These are phyloP conservation scores for Notamacropus eugenii DNA, from an alignment of 2,797 vertebrate genomes.

Conservation along the genomic window DNA sequence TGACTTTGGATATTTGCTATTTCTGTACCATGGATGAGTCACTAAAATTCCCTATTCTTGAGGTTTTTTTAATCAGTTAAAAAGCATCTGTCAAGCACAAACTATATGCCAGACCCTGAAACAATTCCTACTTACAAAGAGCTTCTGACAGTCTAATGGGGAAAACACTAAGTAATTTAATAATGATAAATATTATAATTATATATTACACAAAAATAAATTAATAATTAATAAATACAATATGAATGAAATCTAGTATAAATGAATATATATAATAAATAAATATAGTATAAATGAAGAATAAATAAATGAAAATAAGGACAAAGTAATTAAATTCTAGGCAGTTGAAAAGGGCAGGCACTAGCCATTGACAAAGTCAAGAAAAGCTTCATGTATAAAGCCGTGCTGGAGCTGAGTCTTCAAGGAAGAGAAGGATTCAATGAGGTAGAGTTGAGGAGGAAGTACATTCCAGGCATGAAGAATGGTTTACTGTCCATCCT, in stretches of 20 bases:
- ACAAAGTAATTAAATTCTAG: too few species aligned
- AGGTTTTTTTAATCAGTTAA: background rate
- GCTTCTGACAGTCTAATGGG: background rate
- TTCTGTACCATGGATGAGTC: background rate
- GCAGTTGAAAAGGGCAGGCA: too few species aligned
- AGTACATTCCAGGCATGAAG: background rate
- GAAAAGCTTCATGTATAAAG: background rate
- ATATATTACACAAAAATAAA: too few species aligned
- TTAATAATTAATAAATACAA: too few species aligned
- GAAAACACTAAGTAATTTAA: background rate
- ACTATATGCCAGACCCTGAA: background rate
- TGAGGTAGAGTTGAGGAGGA: background rate
- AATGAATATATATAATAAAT: background rate
- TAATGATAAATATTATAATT: too few species aligned
- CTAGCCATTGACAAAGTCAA: too few species aligned
- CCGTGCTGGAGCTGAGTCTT: background rate
- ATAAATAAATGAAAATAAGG: too few species aligned
- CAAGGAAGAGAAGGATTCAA: background rate
- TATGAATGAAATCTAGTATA: too few species aligned
- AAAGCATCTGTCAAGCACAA: background rate
- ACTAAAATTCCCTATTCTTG: background rate
- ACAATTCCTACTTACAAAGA: background rate
- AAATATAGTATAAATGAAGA: too few species aligned
- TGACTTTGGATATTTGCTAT: background rate
- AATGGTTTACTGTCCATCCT: background rate